These are phyloP conservation scores for Phortica okadai DNA, from an alignment of 2,888 invertebrate genomes.

Conservation along the genomic window DNA sequence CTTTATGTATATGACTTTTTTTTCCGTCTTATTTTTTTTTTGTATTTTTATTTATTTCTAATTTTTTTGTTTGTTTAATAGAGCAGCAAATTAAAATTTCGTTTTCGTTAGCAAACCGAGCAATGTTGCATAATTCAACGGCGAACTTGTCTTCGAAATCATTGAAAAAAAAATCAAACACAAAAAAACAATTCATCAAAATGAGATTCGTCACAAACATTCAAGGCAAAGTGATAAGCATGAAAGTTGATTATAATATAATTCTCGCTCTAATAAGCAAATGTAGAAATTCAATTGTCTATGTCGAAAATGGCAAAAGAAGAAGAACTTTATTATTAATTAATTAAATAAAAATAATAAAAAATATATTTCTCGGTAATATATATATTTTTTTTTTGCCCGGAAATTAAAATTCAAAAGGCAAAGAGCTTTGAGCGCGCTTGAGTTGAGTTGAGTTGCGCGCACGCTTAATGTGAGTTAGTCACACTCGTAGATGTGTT, in stretches of 20 bases:
- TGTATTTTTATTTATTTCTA: too few species aligned
- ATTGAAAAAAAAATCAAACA: neutral
- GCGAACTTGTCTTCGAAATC: neutral
- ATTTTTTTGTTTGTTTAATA: neutral
- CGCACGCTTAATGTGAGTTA: constrained; percentile 9
- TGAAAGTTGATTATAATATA: too few species aligned
- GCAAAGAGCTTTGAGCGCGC: neutral
- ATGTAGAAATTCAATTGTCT: too few species aligned
- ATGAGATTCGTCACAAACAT: neutral
- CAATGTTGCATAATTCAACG: neutral
- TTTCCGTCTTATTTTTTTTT: too few species aligned
- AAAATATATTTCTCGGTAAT: neutral
- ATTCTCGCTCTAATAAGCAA: too few species aligned
- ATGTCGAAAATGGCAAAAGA: too few species aligned
- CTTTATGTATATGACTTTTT: too few species aligned
- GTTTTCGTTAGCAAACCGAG: neutral
- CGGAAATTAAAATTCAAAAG: neutral
- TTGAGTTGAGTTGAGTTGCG: neutral
- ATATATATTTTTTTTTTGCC: neutral
- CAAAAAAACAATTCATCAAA: neutral
- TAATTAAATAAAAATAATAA: neutral
- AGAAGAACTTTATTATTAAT: neutral
- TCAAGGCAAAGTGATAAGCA: too few species aligned
- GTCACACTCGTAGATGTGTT: constrained; percentile 3
- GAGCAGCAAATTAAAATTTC: neutral